A percentile compares a stretch with the other conserved stretches of the same genome.
These are phyloP conservation scores for Aphidoletes aphidimyza DNA, from an alignment of 2,888 invertebrate genomes.

Conservation along the genomic window DNA sequence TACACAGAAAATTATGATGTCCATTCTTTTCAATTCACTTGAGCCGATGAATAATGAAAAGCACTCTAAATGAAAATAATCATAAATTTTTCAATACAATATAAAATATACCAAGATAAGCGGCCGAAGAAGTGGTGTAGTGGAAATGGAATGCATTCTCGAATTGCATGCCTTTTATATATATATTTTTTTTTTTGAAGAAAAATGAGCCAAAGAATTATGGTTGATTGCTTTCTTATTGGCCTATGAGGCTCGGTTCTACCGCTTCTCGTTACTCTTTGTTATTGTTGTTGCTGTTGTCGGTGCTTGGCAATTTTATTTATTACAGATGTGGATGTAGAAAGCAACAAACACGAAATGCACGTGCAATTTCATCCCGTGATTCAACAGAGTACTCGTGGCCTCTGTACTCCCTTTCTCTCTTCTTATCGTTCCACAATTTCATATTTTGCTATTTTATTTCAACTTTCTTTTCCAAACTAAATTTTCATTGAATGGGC, in stretches of 20 bases:
- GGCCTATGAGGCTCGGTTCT: too few species aligned
- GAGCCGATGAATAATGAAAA: conserved; percentile 31
- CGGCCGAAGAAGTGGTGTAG: not conserved
- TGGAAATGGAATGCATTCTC: not conserved
- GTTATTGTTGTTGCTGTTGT: too few species aligned
- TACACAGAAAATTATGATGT: conserved; percentile 30
- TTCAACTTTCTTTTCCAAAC: not conserved
- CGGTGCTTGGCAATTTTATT: conserved; percentile 46
- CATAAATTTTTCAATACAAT: not conserved
- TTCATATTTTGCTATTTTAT: not conserved
- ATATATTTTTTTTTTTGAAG: not conserved
- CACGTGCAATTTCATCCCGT: not conserved
- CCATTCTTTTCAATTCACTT: conserved; percentile 21
- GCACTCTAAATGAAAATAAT: conserved; percentile 40
- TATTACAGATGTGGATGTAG: not conserved
- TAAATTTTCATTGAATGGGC: not conserved
- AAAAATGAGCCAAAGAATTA: conserved; percentile 36
- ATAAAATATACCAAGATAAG: not conserved
- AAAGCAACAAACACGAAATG: not conserved
- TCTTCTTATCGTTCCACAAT: not conserved
- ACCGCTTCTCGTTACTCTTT: too few species aligned
- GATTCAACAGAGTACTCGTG: not conserved
- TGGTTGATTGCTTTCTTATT: conserved; percentile 28
- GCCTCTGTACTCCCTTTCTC: not conserved
- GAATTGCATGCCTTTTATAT: not conserved